A percentile compares a stretch with the other conserved stretches of the same genome.
Evolutionary conservation across 2,888 invertebrate genomes (phyloP).

Genomic region (Agrypnus murinus): DNA sequence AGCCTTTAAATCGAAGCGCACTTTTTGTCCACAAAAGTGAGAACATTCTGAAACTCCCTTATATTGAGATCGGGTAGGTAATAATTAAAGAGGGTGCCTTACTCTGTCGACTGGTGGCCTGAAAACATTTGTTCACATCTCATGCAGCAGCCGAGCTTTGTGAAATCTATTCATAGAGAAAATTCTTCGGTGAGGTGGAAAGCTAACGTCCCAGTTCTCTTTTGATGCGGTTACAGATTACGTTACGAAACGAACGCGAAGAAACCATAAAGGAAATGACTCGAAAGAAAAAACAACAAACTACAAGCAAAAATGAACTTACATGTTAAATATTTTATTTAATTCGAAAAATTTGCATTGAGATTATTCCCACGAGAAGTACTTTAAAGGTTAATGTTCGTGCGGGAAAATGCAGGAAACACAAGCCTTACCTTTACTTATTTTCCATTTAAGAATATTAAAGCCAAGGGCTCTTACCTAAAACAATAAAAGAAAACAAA

Average conservation of each 20-base stretch:
- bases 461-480: conserved; percentile 3
- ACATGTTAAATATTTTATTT: conserved; percentile 22
- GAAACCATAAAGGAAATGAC: conserved; percentile 17
- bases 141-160: conserved; percentile 16
- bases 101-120: conserved; percentile 6
- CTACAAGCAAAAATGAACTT: conserved; percentile 17
- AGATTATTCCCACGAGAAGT: conserved; percentile 15
- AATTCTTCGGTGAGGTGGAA: conserved; percentile 32
- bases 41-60: not conserved
- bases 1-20: conserved; percentile 22
- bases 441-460: not conserved
- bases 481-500: conserved; percentile 21
- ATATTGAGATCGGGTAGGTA: conserved; percentile 24
- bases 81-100: conserved; percentile 36
- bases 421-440: conserved; percentile 9
- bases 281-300: conserved; percentile 9
- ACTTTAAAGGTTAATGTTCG: not conserved
- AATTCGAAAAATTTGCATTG: conserved; percentile 30
- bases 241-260: conserved; percentile 35
- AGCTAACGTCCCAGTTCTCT: conserved; percentile 25
- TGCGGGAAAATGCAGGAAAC: not conserved
- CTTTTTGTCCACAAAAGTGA: conserved; percentile 31
- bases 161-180: conserved; percentile 37
- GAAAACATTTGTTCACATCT: conserved; percentile 31
- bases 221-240: conserved; percentile 38